Evolutionary conservation across 2,888 invertebrate species (phyloP), one percentile per base, ranked within the genome.

Genomic region (Heliconius aoede): DNA sequence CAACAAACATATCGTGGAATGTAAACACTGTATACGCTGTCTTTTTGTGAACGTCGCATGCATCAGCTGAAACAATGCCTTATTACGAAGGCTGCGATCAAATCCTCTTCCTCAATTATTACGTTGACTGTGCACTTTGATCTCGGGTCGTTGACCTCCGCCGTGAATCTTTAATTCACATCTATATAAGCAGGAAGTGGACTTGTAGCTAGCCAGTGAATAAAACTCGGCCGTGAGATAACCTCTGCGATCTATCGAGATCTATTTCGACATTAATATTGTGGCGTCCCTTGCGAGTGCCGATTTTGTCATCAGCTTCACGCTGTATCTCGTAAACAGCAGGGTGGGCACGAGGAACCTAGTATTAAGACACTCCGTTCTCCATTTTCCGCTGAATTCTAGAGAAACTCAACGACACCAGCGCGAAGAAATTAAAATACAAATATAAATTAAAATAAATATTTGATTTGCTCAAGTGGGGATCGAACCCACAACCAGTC

Each of bases 201-300:
- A 51, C 64, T 72, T 75, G 68, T 68, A 71, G 9, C 1, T 32
- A n/a, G 46, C 21, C 8, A 2, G 73, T 78, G 72, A 72, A 78
- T 65, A 75, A 72, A 79, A 72, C 78, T 76, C 79, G 78, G 79
- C 58, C 79, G 72, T 55, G 24, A 73, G 79, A 79, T 79, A 79
- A 78, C 79, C 78, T 79, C 30, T 69, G 3, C 58, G 55, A 55
- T 55, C 62, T 69, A 60, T 9, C n/a, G 77, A 55, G 74, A 73
- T 78, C 32, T 60, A 72, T 76, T 71, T 76, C 76, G 68, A 76
- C 61, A 68, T 68, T 30, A 28, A 51, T 26, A 28, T 68, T 24
- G 64, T 26, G 46, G 28, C 51, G 46, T 68, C 46, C 28, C 28
- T 21, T 46, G 21, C 26, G 26, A 13, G 64, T 64, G 36, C 1